Conservation (phyloP, 30 jellyfish, hydroid and myxozoan genomes). For the Hydractinia echinata region DNA sequence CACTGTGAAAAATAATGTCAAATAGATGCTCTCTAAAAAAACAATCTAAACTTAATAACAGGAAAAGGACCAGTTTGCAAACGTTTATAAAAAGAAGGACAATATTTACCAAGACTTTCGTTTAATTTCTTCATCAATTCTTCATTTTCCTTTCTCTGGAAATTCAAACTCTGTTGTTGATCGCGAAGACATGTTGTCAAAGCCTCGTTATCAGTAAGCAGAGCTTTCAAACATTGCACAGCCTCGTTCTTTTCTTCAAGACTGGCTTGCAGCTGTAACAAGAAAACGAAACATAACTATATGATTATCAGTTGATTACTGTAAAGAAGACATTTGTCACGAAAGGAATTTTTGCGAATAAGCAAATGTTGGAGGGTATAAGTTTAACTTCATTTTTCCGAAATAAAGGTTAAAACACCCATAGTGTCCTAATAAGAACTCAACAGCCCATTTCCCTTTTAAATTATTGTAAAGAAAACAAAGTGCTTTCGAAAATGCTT, state of each 20-base stretch:
- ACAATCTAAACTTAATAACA: neutral
- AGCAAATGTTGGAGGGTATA: too few relatives aligned
- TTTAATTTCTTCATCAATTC: constrained; percentile 44
- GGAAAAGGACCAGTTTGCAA: neutral
- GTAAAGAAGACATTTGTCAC: too few relatives aligned
- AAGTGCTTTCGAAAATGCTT: too few relatives aligned
- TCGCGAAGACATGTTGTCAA: constrained; percentile 61
- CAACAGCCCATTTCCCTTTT: too few relatives aligned
- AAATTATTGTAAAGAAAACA: too few relatives aligned
- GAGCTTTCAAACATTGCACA: constrained; percentile 61
- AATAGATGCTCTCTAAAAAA: too few relatives aligned
- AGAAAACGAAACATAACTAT: neutral
- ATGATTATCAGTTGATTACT: too few relatives aligned
- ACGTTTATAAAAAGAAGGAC: neutral
- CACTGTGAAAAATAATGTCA: too few relatives aligned
- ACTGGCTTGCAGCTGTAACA: neutral
- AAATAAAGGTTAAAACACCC: too few relatives aligned
- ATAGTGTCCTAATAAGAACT: too few relatives aligned
- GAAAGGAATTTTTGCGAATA: too few relatives aligned
- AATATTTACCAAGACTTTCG: constrained; percentile 53
- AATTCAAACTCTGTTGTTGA: constrained; percentile 54
- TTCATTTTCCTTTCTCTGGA: constrained; percentile 53
- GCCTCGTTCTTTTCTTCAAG: constrained; percentile 70
- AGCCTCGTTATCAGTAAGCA: constrained; percentile 77
- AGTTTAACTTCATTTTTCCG: too few relatives aligned